Conservation (phyloP, 2,113 vertebrate species). For the Pimephales promelas region DNA sequence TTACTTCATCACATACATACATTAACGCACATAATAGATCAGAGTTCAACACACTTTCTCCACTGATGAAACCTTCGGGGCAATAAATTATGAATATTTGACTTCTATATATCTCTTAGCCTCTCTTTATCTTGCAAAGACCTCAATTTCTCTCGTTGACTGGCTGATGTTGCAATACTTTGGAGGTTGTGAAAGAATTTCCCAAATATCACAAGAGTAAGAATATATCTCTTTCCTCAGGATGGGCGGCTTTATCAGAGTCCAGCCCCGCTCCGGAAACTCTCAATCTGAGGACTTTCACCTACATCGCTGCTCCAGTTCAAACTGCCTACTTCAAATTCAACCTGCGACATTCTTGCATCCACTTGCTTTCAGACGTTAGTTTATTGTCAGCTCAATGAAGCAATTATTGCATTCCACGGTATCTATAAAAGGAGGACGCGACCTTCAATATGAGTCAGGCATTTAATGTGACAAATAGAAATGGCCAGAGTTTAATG, state of each 20-base stretch:
- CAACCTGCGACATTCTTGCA: background rate
- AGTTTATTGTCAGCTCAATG: conserved; percentile 4
- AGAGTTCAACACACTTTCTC: background rate
- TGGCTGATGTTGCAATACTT: conserved; percentile 17
- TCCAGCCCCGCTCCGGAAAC: background rate
- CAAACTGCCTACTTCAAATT: background rate
- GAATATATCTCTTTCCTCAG: conserved; percentile 35
- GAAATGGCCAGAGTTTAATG: background rate
- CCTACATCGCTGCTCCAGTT: conserved; percentile 38
- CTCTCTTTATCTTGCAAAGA: background rate
- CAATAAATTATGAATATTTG: background rate
- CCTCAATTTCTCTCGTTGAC: background rate
- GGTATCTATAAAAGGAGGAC: background rate
- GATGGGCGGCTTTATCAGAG: conserved; percentile 60
- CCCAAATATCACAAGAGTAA: conserved; percentile 66
- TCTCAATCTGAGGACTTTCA: conserved; percentile 46
- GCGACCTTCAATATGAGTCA: conserved; percentile 7
- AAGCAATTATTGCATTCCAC: conserved; percentile 7
- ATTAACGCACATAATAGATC: background rate
- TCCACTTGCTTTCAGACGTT: background rate
- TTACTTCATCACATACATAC: background rate
- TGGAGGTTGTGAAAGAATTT: conserved; percentile 62
- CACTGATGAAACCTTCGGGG: background rate
- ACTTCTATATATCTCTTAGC: background rate
- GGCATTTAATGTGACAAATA: conserved; percentile 1